Percentiles rank a stretch among this genome's conserved stretches.
phyloP scores from a whole-genome alignment of 2,797 vertebrate genomes.

The Microctenopoma steveboyesi region DNA sequence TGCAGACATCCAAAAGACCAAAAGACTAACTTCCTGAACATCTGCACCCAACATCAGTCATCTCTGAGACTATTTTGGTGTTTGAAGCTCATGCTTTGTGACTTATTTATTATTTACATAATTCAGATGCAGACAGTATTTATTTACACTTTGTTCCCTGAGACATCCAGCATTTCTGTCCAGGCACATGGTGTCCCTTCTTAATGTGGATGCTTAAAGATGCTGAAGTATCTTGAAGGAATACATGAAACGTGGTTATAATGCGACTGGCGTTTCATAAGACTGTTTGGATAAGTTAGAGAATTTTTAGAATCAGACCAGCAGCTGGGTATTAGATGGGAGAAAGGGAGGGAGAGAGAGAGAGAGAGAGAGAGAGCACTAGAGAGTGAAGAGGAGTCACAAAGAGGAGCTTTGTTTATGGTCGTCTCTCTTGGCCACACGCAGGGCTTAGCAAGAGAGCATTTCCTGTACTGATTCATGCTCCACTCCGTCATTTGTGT shows the following conservation, averaged over 20 bases:
- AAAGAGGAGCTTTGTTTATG: slow-evolving; percentile 83
- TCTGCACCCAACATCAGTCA: slow-evolving; percentile 81
- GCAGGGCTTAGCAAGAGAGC: slow-evolving; percentile 78
- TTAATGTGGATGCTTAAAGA: slow-evolving; percentile 9
- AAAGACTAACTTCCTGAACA: slow-evolving; percentile 81
- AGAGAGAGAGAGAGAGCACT: slow-evolving; percentile 43
- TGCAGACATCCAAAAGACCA: slow-evolving; percentile 63
- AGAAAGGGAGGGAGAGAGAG: slow-evolving; percentile 27
- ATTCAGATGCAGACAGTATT: slow-evolving; percentile 72
- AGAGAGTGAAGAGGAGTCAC: slow-evolving; percentile 69
- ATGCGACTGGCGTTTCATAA: slow-evolving; percentile 1
- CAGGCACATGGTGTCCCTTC: slow-evolving; percentile 19
- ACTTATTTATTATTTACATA: slow-evolving; percentile 78
- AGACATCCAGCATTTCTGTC: slow-evolving; percentile 40
- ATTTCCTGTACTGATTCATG: slow-evolving; percentile 83
- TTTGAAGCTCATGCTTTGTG: slow-evolving; percentile 70
- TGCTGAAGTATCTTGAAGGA: neutral
- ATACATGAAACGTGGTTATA: slow-evolving; percentile 8
- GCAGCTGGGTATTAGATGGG: slow-evolving; percentile 33
- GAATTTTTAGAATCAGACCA: slow-evolving; percentile 43
- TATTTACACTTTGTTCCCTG: slow-evolving; percentile 74
- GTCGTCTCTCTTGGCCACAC: slow-evolving; percentile 80
- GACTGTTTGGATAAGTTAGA: slow-evolving; percentile 24
- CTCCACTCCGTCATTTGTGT: slow-evolving; percentile 68
- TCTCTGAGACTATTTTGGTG: slow-evolving; percentile 74